These are phyloP conservation scores for Cephalopachus bancanus DNA, from an alignment of 2,797 vertebrate species.

Conservation along the genomic window DNA sequence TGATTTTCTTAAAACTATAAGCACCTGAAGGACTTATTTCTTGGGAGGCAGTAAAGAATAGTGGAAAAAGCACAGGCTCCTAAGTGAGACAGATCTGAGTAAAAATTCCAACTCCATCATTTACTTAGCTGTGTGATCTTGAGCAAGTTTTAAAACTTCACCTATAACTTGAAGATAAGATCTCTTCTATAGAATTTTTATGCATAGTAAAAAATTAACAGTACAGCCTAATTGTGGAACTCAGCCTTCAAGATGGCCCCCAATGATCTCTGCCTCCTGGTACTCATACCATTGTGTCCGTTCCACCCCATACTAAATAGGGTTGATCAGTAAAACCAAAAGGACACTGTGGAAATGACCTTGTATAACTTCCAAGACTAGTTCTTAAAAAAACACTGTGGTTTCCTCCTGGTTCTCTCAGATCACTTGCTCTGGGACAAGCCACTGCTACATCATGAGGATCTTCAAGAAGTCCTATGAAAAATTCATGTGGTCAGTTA, in stretches of 20 bases:
- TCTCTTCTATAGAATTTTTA: not conserved
- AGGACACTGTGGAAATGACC: not conserved
- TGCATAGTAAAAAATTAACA: not conserved
- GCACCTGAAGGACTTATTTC: not conserved
- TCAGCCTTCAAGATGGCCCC: not conserved
- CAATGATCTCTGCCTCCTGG: not conserved
- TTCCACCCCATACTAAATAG: not conserved
- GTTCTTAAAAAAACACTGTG: not conserved
- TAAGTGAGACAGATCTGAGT: not conserved
- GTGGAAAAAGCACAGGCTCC: slow-evolving; percentile 1
- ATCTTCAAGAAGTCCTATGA: not conserved
- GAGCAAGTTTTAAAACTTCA: slow-evolving; percentile 21
- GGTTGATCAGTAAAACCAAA: not conserved
- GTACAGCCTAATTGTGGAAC: not conserved
- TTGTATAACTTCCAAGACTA: not conserved
- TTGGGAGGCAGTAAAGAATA: not conserved
- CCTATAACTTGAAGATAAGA: not conserved
- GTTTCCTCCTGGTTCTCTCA: not conserved
- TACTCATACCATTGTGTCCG: not conserved
- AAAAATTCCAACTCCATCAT: slow-evolving; percentile 26
- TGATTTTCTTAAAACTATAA: slow-evolving; percentile 20
- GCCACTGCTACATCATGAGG: not conserved
- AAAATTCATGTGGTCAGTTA: not conserved
- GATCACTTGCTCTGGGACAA: not conserved
- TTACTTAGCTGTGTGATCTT: slow-evolving; percentile 43